Evolutionary conservation across 2,888 invertebrate species (phyloP).

Genomic region (Lymantria monacha): DNA sequence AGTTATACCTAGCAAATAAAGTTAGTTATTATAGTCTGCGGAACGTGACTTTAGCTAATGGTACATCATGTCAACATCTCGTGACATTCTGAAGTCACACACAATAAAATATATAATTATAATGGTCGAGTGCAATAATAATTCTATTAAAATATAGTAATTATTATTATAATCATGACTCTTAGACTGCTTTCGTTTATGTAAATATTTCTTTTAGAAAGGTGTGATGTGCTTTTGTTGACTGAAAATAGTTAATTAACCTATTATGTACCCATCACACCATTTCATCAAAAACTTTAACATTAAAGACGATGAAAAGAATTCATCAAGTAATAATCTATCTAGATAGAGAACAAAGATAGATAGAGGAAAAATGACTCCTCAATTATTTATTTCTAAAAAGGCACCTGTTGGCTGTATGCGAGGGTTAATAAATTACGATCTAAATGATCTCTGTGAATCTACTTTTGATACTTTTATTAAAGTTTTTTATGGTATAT

Average conservation of each 20-base stretch:
- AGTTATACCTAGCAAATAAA: no score
- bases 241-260: not conserved
- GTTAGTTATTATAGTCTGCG: not conserved
- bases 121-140: not conserved
- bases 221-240: not conserved
- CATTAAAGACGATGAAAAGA: no score
- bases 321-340: no score
- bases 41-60: slow-evolving; percentile 5
- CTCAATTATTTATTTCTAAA: no score
- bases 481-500: no score
- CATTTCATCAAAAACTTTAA: no score
- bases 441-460: no score
- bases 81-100: not conserved
- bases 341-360: no score
- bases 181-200: not conserved
- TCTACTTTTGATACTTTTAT: no score
- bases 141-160: not conserved
- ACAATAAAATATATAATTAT: not conserved
- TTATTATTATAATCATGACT: not conserved
- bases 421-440: no score
- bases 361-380: no score
- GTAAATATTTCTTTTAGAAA: not conserved
- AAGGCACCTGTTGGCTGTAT: no score
- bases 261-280: not conserved
- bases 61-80: slow-evolving; percentile 13